Evolutionary conservation across 2,113 vertebrate genomes (phyloP), one percentile per base, ranked within the genome.

Genomic region (Nycticebus coucang): DNA sequence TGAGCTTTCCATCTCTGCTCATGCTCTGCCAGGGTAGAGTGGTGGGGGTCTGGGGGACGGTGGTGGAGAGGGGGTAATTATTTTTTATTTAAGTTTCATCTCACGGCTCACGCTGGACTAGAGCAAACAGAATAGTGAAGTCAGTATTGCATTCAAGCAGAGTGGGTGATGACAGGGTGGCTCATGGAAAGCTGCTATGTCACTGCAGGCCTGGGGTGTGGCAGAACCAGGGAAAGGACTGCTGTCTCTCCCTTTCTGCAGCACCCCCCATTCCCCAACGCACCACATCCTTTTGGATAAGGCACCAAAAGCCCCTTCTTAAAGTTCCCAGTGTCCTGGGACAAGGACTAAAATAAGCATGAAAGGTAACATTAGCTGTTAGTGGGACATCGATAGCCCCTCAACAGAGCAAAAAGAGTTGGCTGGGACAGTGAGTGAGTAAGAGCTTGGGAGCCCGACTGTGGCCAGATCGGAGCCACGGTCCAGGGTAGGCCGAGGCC

Each of bases 1-100:
- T 97, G 94, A 93, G 90, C 92, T 97, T 78, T 59, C 97, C 96
- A 78, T 97, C 96, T 95, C 93, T 21, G 59, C 62, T 92, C 94
- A 71, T 53, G 24, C 35, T 89, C 69, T 94, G 55, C 91, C 33
- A 13, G 62, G 94, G 85, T 22, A 45, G 74, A 37, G 55, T 50
- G 79, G 64, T 37, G 60, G 37, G 15, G 24, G 60, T 35, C 21
- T 30, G 33, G 60, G 53, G 74, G 71, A 24, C 35, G 68, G 72
- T 59, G 69, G 57, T n/a, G 19, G 55, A 81, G 37, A 41, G 81
- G 30, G 0, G 1, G 24, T 21, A 37, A 24, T 72, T 13, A 28
- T 30, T 26, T 62, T 90, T 71, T 53, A 4, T 55, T 77, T 21
- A 90, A 35, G 30, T 68, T 80, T 87, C 62, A 33, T 71, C 45